Conservation (phyloP, 2,113 vertebrate species). For the Podocnemis expansa region DNA sequence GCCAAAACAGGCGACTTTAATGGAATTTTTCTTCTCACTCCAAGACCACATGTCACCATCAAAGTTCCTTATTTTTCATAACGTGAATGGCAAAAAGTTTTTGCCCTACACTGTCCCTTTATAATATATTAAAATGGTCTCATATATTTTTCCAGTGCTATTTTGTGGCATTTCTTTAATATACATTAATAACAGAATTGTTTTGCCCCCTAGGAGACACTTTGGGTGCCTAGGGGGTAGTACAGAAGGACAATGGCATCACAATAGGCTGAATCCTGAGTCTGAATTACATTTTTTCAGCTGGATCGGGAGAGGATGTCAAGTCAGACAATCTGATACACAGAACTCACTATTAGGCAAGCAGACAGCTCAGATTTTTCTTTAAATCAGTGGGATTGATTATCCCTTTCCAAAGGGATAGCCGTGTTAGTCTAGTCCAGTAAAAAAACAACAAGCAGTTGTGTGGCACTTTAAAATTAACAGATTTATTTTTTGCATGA, state of each 20-base stretch:
- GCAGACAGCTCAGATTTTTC: background rate
- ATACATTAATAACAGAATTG: background rate
- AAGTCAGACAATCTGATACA: background rate
- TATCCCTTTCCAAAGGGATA: no score
- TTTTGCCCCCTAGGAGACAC: background rate
- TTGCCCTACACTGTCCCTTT: background rate
- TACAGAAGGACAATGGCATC: background rate
- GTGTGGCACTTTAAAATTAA: no score
- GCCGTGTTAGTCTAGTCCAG: no score
- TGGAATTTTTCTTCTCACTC: background rate
- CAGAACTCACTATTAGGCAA: background rate
- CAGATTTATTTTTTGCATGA: no score
- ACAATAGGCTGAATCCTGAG: background rate
- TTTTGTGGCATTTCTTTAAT: background rate
- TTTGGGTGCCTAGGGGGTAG: background rate
- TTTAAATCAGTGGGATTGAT: background rate
- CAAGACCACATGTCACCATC: background rate
- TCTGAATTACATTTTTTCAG: fast-evolving
- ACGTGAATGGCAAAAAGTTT: background rate
- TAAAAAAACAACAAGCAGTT: no score
- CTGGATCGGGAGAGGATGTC: background rate
- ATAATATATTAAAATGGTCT: background rate
- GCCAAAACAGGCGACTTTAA: background rate
- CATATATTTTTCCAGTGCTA: fast-evolving
- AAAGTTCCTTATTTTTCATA: background rate